Conservation (phyloP, 2,888 invertebrate species). For the Pristionchus exspectatus region DNA sequence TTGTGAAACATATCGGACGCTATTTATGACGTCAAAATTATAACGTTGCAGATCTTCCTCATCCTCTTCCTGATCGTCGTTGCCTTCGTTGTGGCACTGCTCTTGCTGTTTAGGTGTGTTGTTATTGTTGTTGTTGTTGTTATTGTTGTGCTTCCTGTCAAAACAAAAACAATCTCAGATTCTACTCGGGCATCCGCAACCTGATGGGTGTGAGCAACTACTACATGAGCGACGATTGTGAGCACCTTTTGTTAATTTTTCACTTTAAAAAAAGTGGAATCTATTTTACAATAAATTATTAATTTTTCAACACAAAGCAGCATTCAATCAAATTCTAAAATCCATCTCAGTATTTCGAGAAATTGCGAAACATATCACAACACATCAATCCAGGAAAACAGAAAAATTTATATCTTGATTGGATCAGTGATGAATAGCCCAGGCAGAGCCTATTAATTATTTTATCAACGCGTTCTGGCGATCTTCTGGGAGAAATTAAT, state of each 20-base stretch:
- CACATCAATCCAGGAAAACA: too few species aligned
- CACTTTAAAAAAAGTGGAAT: not conserved
- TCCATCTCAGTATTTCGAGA: too few species aligned
- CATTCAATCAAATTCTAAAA: too few species aligned
- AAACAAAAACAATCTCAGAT: not conserved
- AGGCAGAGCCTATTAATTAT: too few species aligned
- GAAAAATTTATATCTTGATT: too few species aligned
- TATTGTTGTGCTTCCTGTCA: not conserved
- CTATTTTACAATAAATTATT: too few species aligned
- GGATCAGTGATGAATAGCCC: too few species aligned
- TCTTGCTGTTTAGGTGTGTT: conserved; percentile 70
- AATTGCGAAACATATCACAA: too few species aligned
- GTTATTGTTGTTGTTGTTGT: conserved; percentile 17
- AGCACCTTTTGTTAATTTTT: conserved; percentile 53
- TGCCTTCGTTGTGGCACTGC: conserved; percentile 74
- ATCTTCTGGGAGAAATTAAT: too few species aligned
- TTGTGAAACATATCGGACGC: not conserved
- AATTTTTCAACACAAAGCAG: too few species aligned
- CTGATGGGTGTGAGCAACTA: conserved; percentile 76
- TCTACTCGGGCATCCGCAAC: conserved; percentile 75
- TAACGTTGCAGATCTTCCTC: conserved; percentile 72
- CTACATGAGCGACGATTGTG: conserved; percentile 77
- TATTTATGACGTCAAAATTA: too few species aligned
- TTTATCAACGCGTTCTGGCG: too few species aligned
- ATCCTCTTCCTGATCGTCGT: conserved; percentile 77